Conservation (phyloP, 2,113 vertebrate species). For the Clarias magur region DNA sequence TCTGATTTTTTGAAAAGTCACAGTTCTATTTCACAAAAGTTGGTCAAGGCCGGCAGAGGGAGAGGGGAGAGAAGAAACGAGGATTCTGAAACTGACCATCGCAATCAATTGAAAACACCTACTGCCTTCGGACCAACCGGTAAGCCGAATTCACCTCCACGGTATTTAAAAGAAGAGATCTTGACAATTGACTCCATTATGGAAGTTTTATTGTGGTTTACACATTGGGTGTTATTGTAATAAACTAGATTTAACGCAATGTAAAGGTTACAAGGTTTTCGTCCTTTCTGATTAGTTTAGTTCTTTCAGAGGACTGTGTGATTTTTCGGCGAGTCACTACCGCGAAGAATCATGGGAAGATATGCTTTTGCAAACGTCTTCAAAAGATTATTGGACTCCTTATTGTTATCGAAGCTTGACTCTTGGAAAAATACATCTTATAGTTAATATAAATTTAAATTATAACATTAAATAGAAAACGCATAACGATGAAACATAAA, state of each 20-base stretch:
- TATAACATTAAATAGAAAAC: neutral
- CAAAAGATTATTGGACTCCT: no score
- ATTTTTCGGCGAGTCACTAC: neutral
- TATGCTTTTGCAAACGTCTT: neutral
- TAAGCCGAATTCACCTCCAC: accelerated
- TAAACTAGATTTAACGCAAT: neutral
- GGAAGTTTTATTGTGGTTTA: neutral
- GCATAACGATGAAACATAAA: neutral
- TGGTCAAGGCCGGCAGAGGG: slow-evolving; percentile 57
- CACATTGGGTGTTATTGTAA: neutral
- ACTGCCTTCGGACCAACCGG: slow-evolving; percentile 62
- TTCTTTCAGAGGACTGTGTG: neutral
- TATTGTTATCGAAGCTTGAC: neutral
- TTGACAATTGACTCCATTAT: neutral
- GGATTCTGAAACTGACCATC: slow-evolving; percentile 61
- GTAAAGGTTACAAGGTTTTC: neutral
- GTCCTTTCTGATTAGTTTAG: neutral
- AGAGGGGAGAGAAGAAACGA: slow-evolving; percentile 62
- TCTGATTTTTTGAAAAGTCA: no score
- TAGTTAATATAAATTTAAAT: neutral
- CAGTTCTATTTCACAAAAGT: slow-evolving; percentile 29
- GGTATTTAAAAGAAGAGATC: neutral
- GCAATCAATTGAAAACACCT: slow-evolving; percentile 60
- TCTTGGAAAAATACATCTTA: neutral
- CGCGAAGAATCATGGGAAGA: slow-evolving; percentile 1